These are phyloP conservation scores for Emydura subglobosa DNA, from an alignment of 2,113 vertebrate species.

Conservation along the genomic window DNA sequence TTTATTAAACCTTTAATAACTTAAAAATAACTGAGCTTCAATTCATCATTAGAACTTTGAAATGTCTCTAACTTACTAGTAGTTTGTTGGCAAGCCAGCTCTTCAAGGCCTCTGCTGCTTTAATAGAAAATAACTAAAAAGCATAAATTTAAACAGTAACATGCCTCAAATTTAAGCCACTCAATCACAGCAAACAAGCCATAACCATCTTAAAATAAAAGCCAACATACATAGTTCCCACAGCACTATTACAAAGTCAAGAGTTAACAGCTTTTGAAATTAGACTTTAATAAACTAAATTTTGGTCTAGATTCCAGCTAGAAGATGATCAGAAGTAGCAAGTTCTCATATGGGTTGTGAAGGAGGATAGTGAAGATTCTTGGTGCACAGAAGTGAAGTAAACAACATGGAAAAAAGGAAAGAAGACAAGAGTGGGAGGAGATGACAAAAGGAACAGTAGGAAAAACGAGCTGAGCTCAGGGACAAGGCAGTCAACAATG, in stretches of 20 bases:
- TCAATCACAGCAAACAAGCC: neutral
- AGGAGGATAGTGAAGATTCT: neutral
- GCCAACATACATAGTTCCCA: neutral
- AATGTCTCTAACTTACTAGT: neutral
- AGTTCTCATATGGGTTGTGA: neutral
- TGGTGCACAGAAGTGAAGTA: neutral
- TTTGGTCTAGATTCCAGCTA: conserved; percentile 15
- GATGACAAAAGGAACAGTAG: neutral
- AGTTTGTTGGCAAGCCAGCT: neutral
- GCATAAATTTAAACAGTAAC: neutral
- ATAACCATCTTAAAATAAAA: conserved; percentile 31
- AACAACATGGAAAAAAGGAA: neutral
- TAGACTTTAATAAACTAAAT: conserved; percentile 64
- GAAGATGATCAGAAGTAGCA: neutral
- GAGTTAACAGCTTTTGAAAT: conserved; percentile 47
- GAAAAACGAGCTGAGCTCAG: neutral
- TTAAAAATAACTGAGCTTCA: conserved; percentile 44
- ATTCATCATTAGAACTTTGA: conserved; percentile 36
- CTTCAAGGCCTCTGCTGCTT: conserved; percentile 6
- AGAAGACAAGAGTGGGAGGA: neutral
- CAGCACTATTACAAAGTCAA: conserved; percentile 27
- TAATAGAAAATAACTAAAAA: neutral
- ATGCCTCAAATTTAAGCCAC: neutral
- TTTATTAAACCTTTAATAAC: conserved; percentile 60
- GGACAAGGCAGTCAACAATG: neutral